Percentiles rank a stretch among this genome's conserved stretches.
Evolutionary conservation across 1,140 invertebrate species (phyloP).

Genomic region (Macrocentrus cingulum): DNA sequence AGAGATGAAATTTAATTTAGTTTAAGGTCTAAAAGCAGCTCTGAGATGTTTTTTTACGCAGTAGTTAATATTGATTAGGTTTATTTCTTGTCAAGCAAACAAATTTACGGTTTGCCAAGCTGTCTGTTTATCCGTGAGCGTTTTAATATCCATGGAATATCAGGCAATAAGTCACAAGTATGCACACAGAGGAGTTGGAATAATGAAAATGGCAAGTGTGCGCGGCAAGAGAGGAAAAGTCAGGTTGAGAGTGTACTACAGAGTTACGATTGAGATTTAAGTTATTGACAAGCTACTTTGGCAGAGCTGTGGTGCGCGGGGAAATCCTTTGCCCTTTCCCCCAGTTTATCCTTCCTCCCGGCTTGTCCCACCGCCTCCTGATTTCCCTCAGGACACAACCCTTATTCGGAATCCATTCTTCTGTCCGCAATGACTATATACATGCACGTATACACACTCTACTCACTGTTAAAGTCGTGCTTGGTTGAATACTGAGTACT

Average conservation of each 20-base stretch:
- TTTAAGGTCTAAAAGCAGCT: no score
- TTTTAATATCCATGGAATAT: no score
- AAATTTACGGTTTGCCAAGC: no score
- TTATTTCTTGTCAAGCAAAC: no score
- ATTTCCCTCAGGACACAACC: constrained; percentile 57
- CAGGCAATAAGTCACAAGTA: no score
- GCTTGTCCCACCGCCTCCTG: constrained; percentile 51
- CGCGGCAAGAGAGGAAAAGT: constrained; percentile 34
- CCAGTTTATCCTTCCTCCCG: constrained; percentile 41
- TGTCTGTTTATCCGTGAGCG: no score
- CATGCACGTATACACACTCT: neutral
- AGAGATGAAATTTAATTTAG: no score
- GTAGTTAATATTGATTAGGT: no score
- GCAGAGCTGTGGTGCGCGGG: constrained; percentile 45
- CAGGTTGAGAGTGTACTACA: constrained; percentile 43
- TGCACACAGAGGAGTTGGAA: neutral
- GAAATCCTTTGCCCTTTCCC: constrained; percentile 27
- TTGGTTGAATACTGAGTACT: neutral
- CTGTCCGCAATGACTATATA: constrained; percentile 52
- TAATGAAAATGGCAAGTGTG: constrained; percentile 40
- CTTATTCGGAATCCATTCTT: constrained; percentile 56
- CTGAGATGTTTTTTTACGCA: no score
- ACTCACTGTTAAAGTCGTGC: no score
- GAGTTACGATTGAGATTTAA: constrained; percentile 61
- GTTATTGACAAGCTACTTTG: constrained; percentile 61